Conservation (phyloP, 2,797 vertebrate species). For the Oryzias sinensis region DNA sequence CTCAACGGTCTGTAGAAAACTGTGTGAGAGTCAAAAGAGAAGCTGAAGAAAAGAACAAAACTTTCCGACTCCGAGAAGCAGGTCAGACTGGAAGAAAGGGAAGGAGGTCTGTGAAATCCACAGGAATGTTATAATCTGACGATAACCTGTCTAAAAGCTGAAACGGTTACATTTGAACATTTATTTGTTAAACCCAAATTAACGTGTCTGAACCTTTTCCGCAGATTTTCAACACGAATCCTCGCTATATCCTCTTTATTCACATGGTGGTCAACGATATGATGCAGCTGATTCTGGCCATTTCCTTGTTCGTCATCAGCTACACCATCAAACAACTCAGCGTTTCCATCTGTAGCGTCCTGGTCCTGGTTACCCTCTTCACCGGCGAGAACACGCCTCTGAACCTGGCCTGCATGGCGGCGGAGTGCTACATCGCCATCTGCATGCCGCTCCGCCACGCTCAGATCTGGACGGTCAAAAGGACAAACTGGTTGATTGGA, state of each 20-base stretch:
- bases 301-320: conserved; percentile 42
- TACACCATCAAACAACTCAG: conserved; percentile 38
- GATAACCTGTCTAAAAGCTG: too few species aligned
- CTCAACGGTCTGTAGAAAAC: too few species aligned
- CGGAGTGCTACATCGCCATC: conserved; percentile 66
- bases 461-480: conserved; percentile 56
- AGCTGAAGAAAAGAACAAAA: too few species aligned
- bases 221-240: conserved; percentile 44
- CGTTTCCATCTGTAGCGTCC: conserved; percentile 40
- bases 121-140: too few species aligned
- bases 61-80: too few species aligned
- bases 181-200: neutral
- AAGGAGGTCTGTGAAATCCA: too few species aligned
- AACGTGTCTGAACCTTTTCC: neutral
- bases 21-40: too few species aligned
- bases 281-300: conserved; percentile 56
- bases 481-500: conserved; percentile 51
- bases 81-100: too few species aligned
- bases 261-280: conserved; percentile 70
- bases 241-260: conserved; percentile 69
- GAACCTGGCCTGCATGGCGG: conserved; percentile 66
- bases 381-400: conserved; percentile 63
- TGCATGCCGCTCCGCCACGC: conserved; percentile 62
- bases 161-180: neutral
- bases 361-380: conserved; percentile 39